Conservation (phyloP, 2,113 vertebrate genomes). For the Sander lucioperca region DNA sequence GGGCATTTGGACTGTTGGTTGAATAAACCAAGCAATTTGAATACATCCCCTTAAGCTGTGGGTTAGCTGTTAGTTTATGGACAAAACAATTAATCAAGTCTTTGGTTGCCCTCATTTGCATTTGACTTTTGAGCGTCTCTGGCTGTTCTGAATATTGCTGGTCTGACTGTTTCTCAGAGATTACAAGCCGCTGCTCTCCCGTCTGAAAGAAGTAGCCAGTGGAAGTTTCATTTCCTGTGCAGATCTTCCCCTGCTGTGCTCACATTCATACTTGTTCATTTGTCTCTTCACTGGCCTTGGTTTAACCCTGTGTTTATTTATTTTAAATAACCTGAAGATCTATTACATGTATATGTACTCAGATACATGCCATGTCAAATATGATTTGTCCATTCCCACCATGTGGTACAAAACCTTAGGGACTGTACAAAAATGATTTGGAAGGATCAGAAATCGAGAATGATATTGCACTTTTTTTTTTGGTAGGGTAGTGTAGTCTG, state of each 20-base stretch:
- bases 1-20: neutral
- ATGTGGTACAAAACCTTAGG: neutral
- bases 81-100: neutral
- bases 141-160: neutral
- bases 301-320: slow-evolving; percentile 37
- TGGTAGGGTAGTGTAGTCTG: neutral
- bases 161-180: slow-evolving; percentile 1
- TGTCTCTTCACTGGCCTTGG: slow-evolving; percentile 3
- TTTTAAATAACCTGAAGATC: slow-evolving; percentile 22
- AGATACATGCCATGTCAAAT: slow-evolving; percentile 30
- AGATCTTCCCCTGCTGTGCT: slow-evolving; percentile 55
- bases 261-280: slow-evolving; percentile 42
- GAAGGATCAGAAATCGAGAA: neutral
- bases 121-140: neutral
- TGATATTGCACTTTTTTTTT: neutral
- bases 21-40: neutral
- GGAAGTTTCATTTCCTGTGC: slow-evolving; percentile 74
- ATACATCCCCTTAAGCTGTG: neutral
- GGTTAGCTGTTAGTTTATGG: neutral
- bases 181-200: neutral
- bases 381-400: slow-evolving; percentile 6
- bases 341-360: slow-evolving; percentile 23
- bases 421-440: neutral
- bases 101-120: neutral
- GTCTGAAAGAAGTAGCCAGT: neutral